phyloP scores from a whole-genome alignment of 1,140 invertebrate species.

The Drosophila kohkoa region DNA sequence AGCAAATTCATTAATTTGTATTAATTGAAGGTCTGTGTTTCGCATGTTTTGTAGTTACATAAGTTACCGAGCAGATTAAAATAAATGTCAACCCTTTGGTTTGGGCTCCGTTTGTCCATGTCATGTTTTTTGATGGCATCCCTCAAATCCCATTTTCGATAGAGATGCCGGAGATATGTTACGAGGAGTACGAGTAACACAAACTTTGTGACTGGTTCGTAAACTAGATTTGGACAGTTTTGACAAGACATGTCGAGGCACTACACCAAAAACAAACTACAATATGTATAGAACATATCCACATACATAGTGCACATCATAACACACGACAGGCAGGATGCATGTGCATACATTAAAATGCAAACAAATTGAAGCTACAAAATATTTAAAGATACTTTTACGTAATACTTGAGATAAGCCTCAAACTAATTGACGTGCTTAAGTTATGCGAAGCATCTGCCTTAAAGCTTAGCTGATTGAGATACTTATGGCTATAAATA shows the following conservation, averaged over 20 bases:
- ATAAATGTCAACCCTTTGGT: conserved; percentile 25
- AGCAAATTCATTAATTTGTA: conserved; percentile 6
- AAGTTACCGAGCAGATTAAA: conserved; percentile 15
- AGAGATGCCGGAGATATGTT: conserved; percentile 14
- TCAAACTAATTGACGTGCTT: neutral
- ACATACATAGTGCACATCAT: conserved; percentile 2
- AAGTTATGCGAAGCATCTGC: neutral
- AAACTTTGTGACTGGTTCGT: conserved; percentile 32
- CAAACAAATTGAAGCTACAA: conserved; percentile 11
- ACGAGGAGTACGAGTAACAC: conserved; percentile 3
- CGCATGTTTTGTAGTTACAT: neutral
- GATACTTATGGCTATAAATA: neutral
- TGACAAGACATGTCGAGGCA: conserved; percentile 36
- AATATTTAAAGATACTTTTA: conserved; percentile 11
- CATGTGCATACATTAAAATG: conserved; percentile 33
- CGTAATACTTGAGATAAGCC: neutral
- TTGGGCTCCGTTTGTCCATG: neutral
- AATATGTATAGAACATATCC: neutral
- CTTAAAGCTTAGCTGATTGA: neutral
- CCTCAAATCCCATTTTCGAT: conserved; percentile 40
- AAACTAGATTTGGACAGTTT: conserved; percentile 43
- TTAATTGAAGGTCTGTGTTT: neutral
- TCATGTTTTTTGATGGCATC: conserved; percentile 35
- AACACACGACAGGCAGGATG: conserved; percentile 10
- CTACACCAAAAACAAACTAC: neutral